Conservation (phyloP, 2,888 invertebrate species). For the Biston stratarius region DNA sequence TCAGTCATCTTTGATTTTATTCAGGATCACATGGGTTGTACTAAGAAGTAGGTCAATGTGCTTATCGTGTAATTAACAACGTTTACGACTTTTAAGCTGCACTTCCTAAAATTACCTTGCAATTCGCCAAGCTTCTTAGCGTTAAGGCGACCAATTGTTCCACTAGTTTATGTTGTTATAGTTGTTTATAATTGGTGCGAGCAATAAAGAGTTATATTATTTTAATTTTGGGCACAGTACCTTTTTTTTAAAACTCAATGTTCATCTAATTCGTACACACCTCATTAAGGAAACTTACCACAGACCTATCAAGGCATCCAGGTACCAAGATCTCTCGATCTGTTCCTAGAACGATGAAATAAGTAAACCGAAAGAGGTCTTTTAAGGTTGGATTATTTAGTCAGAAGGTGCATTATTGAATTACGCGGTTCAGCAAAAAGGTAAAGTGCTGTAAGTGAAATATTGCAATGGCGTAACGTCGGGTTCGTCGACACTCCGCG, state of each 20-base stretch:
- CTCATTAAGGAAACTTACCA: conserved; percentile 40
- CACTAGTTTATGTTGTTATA: no score
- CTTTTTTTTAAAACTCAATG: conserved; percentile 11
- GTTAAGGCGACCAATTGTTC: no score
- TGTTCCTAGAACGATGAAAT: conserved; percentile 7
- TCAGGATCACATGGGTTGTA: no score
- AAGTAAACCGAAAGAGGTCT: conserved; percentile 29
- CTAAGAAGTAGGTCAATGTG: no score
- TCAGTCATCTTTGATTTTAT: no score
- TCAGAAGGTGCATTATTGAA: conserved; percentile 58
- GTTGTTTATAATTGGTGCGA: no score
- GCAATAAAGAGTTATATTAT: no score
- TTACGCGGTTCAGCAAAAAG: conserved; percentile 66
- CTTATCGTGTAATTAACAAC: no score
- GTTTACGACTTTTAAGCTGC: no score
- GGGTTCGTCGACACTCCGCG: conserved; percentile 64
- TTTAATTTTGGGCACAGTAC: no score
- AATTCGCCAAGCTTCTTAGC: no score
- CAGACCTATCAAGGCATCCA: conserved; percentile 32
- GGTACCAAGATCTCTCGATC: conserved; percentile 24
- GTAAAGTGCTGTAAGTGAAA: conserved; percentile 58
- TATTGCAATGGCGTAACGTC: conserved; percentile 61
- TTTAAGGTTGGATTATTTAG: conserved; percentile 54
- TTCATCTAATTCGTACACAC: conserved; percentile 29
- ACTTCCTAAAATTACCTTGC: no score